Evolutionary conservation across 2,888 invertebrate species (phyloP).

Genomic region (Amiota communis): DNA sequence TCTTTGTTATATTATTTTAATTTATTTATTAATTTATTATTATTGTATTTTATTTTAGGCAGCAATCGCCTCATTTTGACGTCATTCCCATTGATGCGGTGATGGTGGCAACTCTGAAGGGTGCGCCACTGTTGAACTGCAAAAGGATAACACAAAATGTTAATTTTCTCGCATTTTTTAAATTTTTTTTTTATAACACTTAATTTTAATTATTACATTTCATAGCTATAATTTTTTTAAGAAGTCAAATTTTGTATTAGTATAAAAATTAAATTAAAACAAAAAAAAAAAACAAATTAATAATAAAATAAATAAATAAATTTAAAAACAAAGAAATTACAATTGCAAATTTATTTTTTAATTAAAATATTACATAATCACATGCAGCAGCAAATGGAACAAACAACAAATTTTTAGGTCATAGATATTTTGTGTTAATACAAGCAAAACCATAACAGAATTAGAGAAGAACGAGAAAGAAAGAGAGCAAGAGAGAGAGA

Average conservation of each 20-base stretch:
- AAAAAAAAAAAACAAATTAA: conserved; percentile 11
- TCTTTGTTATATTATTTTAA: conserved; percentile 32
- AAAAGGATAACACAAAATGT: conserved; percentile 37
- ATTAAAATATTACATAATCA: conserved; percentile 4
- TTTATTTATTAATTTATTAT: conserved; percentile 36
- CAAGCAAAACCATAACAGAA: too few relatives aligned
- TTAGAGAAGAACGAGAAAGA: background rate
- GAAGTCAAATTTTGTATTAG: conserved; percentile 5
- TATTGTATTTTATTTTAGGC: conserved; percentile 66
- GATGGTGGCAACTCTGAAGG: conserved; percentile 98
- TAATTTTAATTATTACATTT: background rate
- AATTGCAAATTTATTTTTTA: background rate
- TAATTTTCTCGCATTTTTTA: conserved; percentile 12
- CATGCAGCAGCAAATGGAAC: background rate
- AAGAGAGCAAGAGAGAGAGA: background rate
- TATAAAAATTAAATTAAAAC: conserved; percentile 19
- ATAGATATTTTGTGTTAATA: too few relatives aligned
- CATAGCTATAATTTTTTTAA: background rate
- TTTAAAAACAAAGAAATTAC: conserved; percentile 30
- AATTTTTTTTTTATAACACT: conserved; percentile 1
- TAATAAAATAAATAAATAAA: conserved; percentile 16
- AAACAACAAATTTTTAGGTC: too few relatives aligned
- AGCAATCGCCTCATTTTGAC: conserved; percentile 75
- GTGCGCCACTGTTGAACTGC: conserved; percentile 97
- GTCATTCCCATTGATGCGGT: conserved; percentile 98